phyloP scores from a whole-genome alignment of 2,113 vertebrate species.

The Hippocampus zosterae region DNA sequence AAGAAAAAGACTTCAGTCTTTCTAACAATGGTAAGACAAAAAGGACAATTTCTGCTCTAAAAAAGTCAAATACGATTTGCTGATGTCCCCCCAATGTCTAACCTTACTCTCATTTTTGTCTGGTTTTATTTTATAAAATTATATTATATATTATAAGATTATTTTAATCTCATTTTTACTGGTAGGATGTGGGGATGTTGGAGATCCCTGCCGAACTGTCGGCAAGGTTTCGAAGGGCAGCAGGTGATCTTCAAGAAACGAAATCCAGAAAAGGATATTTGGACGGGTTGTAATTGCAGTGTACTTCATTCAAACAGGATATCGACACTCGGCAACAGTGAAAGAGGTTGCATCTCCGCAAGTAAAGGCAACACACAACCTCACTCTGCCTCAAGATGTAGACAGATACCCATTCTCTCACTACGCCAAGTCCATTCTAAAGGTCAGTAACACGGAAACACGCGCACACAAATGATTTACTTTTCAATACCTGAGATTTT shows the following conservation, averaged over 20 bases:
- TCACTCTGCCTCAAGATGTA: slow-evolving; percentile 73
- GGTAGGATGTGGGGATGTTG: slow-evolving; percentile 83
- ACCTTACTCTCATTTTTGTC: too few species aligned
- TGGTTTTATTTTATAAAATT: too few species aligned
- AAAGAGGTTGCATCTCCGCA: slow-evolving; percentile 77
- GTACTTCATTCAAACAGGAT: slow-evolving; percentile 49
- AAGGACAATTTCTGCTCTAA: neutral
- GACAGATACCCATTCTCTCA: slow-evolving; percentile 81
- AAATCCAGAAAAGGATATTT: neutral
- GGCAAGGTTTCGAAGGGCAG: slow-evolving; percentile 70
- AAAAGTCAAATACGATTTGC: neutral
- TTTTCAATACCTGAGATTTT: neutral
- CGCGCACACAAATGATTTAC: neutral
- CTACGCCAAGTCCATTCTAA: slow-evolving; percentile 76
- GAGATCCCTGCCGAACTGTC: slow-evolving; percentile 91
- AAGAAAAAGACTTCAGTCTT: slow-evolving; percentile 15
- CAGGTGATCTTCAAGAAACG: slow-evolving; percentile 66
- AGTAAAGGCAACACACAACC: slow-evolving; percentile 71
- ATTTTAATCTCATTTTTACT: slow-evolving; percentile 17
- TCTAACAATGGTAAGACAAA: slow-evolving; percentile 68
- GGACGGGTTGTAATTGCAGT: slow-evolving; percentile 19
- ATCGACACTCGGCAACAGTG: slow-evolving; percentile 52
- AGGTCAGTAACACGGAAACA: slow-evolving; percentile 62
- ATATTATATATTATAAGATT: too few species aligned
- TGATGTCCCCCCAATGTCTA: neutral